A percentile compares a stretch with the other conserved stretches of the same genome.
Conservation (phyloP, 1,140 invertebrate species). For the Drosophila nigromelanica region DNA sequence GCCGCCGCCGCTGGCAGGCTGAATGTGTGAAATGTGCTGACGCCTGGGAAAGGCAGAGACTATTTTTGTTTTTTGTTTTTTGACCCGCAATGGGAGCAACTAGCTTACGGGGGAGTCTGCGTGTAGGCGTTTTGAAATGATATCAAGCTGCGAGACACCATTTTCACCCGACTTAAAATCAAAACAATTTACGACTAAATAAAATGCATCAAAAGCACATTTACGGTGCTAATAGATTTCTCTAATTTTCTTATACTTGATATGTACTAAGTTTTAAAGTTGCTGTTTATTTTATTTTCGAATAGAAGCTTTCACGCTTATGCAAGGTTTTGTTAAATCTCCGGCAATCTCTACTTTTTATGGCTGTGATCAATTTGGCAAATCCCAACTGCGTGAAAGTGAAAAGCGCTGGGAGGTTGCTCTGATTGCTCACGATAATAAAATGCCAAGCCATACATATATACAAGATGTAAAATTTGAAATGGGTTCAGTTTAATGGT, state of each 20-base stretch:
- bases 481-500: conserved; percentile 35
- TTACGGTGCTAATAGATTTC: neutral
- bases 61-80: conserved; percentile 3
- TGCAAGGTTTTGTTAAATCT: conserved; percentile 8
- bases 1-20: conserved; percentile 36
- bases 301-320: conserved; percentile 11
- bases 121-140: conserved; percentile 26
- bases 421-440: conserved; percentile 13
- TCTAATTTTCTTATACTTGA: neutral
- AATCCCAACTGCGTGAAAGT: conserved; percentile 29
- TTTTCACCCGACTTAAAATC: conserved; percentile 20
- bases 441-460: neutral
- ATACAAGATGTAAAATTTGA: conserved; percentile 5
- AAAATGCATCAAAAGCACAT: conserved; percentile 9
- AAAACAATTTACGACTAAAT: conserved; percentile 9
- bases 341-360: conserved; percentile 2
- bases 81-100: conserved; percentile 20
- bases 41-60: conserved; percentile 59
- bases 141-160: conserved; percentile 29
- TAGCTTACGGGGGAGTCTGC: conserved; percentile 1
- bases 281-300: neutral
- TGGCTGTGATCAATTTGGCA: conserved; percentile 14
- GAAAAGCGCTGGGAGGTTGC: conserved; percentile 9
- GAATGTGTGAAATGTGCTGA: conserved; percentile 73
- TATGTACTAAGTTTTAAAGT: neutral